phyloP scores from a whole-genome alignment of 2,113 vertebrate genomes.

The Stigmatopora argus region DNA sequence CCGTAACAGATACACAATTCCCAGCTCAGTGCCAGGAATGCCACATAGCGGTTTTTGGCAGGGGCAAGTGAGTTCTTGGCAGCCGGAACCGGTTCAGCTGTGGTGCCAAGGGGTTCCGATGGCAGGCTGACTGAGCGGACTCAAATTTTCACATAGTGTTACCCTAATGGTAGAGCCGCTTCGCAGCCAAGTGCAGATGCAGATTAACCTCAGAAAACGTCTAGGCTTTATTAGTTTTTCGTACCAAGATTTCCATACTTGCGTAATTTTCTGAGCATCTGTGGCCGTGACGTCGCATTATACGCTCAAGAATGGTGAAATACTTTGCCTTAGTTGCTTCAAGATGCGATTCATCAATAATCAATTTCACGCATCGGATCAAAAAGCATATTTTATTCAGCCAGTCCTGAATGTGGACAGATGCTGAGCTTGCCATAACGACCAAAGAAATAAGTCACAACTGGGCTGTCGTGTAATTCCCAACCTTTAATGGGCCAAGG shows the following conservation, averaged over 20 bases:
- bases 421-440: neutral
- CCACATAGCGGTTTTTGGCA: conserved; percentile 48
- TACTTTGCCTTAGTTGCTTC: neutral
- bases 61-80: conserved; percentile 27
- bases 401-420: neutral
- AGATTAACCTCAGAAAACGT: neutral
- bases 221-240: neutral
- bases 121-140: conserved; percentile 24
- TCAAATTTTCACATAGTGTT: neutral
- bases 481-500: neutral
- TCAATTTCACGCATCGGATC: neutral
- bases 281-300: neutral
- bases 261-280: neutral
- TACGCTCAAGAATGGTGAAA: neutral
- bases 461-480: neutral
- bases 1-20: conserved; percentile 17
- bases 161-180: neutral
- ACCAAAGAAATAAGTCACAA: neutral
- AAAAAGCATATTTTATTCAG: neutral
- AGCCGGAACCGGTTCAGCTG: conserved; percentile 42
- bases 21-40: conserved; percentile 44
- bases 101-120: conserved; percentile 32
- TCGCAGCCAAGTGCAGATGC: neutral
- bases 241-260: neutral
- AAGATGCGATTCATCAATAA: neutral